Evolutionary conservation across 2,888 invertebrate genomes (phyloP).

Genomic region (Xylophagus ater): DNA sequence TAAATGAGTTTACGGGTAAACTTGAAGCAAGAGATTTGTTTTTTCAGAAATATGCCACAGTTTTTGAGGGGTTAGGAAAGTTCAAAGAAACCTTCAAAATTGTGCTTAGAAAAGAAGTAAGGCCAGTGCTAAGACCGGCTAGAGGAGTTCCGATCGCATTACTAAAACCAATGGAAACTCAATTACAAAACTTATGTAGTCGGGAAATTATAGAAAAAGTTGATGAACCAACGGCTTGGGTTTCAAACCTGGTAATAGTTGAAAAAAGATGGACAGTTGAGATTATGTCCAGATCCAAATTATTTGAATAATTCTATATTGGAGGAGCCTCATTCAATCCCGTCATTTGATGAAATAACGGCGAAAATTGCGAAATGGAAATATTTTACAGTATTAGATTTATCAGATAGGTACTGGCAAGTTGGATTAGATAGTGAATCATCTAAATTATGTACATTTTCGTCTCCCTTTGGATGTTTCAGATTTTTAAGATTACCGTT

Average conservation of each 20-base stretch:
- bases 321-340: conserved; percentile 18
- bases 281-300: conserved; percentile 23
- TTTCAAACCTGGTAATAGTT: conserved; percentile 19
- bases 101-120: conserved; percentile 4
- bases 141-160: conserved; percentile 5
- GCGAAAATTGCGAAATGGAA: no score
- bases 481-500: no score
- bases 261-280: conserved; percentile 20
- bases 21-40: neutral
- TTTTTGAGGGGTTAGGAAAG: conserved; percentile 6
- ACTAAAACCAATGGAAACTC: neutral
- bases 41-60: conserved; percentile 1
- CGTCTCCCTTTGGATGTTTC: no score
- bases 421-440: conserved; percentile 21
- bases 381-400: no score
- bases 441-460: conserved; percentile 26
- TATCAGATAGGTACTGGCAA: no score
- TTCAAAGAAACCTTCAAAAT: conserved; percentile 4
- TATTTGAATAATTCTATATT: conserved; percentile 20
- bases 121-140: neutral
- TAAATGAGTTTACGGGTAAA: conserved; percentile 7
- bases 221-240: conserved; percentile 13
- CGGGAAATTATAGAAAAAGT: conserved; percentile 10
- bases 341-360: conserved; percentile 20
- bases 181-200: conserved; percentile 1